These are phyloP conservation scores for Jaculus jaculus DNA, from an alignment of 2,113 vertebrate genomes.

Conservation along the genomic window DNA sequence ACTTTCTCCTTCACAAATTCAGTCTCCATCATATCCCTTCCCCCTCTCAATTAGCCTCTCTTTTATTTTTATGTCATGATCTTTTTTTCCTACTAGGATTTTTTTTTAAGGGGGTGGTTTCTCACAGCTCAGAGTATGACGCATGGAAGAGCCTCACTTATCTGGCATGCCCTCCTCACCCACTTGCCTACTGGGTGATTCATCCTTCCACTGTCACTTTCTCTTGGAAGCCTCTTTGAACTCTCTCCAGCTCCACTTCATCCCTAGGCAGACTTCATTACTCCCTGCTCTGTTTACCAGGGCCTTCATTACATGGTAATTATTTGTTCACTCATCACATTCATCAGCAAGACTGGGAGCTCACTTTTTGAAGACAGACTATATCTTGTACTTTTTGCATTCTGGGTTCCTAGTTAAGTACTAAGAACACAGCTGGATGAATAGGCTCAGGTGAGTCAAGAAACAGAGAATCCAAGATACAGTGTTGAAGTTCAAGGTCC, in stretches of 20 bases:
- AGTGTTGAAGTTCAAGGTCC: neutral
- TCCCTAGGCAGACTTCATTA: slow-evolving; percentile 42
- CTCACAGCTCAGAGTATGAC: neutral
- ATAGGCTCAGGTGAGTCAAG: neutral
- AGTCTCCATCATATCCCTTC: too few relatives aligned
- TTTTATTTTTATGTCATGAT: too few relatives aligned
- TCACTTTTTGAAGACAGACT: slow-evolving; percentile 25
- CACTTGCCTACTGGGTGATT: neutral
- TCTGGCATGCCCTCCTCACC: neutral
- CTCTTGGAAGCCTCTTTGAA: slow-evolving; percentile 26
- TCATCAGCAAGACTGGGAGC: neutral
- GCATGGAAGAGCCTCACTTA: neutral
- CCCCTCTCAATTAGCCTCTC: too few relatives aligned
- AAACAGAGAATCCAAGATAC: neutral
- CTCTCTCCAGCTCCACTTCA: slow-evolving; percentile 34
- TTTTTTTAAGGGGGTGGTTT: neutral
- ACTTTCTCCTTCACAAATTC: too few relatives aligned
- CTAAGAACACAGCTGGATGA: slow-evolving; percentile 24
- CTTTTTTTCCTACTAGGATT: too few relatives aligned
- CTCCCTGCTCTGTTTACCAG: slow-evolving; percentile 34
- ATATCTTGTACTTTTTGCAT: slow-evolving; percentile 3
- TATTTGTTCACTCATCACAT: slow-evolving; percentile 48
- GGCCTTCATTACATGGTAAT: slow-evolving; percentile 23
- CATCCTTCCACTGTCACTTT: neutral
- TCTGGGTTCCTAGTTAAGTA: slow-evolving; percentile 6